Evolutionary conservation across 2,888 invertebrate species (phyloP).

Genomic region (Gastrophysa polygoni): DNA sequence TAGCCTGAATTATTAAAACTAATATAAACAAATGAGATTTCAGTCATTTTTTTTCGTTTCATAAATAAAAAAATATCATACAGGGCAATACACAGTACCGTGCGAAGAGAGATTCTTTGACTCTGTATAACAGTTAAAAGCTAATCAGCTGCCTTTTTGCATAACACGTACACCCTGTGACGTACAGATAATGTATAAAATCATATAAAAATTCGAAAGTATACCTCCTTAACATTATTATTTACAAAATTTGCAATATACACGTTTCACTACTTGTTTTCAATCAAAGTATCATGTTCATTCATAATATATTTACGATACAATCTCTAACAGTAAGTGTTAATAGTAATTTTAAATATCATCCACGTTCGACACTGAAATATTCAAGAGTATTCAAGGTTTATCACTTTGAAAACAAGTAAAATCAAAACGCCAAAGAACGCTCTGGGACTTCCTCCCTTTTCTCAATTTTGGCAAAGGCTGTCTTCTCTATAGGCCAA

Average conservation of each 20-base stretch:
- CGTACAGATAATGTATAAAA: conserved; percentile 49
- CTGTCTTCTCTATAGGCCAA: conserved; percentile 31
- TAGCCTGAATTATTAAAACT: conserved; percentile 37
- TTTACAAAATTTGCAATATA: conserved; percentile 45
- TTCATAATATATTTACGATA: conserved; percentile 36
- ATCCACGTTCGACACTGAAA: conserved; percentile 38
- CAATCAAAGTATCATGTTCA: conserved; percentile 38
- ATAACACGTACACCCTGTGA: conserved; percentile 48
- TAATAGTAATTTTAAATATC: conserved; percentile 27
- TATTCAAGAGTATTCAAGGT: conserved; percentile 36
- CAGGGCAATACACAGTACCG: conserved; percentile 38
- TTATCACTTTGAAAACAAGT: conserved; percentile 24
- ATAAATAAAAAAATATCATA: conserved; percentile 43
- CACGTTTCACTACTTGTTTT: conserved; percentile 40
- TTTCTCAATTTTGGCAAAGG: conserved; percentile 32
- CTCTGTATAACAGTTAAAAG: conserved; percentile 34
- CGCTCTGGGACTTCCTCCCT: conserved; percentile 7
- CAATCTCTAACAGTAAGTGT: conserved; percentile 39
- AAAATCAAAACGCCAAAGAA: conserved; percentile 7
- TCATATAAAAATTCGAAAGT: conserved; percentile 50
- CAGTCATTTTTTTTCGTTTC: conserved; percentile 43
- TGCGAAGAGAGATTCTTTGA: conserved; percentile 25
- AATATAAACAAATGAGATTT: conserved; percentile 38
- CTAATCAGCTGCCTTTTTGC: conserved; percentile 41
- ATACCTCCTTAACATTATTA: conserved; percentile 45